Base-by-base conservation (phyloP, 2,797 vertebrate species). In the Steatocranus sp. region DNA sequence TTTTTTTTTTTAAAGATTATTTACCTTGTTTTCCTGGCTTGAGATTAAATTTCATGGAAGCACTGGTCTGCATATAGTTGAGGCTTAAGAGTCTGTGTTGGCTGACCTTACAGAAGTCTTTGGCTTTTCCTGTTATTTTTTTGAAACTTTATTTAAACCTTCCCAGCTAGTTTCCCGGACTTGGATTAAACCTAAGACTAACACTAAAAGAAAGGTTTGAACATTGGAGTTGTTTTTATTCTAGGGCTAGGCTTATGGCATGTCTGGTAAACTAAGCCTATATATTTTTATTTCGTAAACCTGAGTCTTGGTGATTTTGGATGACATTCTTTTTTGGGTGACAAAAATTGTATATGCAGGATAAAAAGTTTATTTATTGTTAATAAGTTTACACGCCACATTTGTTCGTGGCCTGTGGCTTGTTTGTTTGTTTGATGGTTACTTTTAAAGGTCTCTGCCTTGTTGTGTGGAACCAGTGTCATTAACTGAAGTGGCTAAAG, bases 121-220 rank as follows among this genome's bases (percentile, higher is more conserved):
- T 66, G 61, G 36, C 5, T 9, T 66, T 66, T 66, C 61, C 58
- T 63, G 61, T 66, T 61, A 36, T 34, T 20, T 49, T 18, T 18
- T 18, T 9, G 46, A 18, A 4, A 4, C 18, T n/a, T 49, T 8
- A 36, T 36, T 66, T 66, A 66, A 41, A 66, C n/a, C 34, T 7
- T 23, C 7, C 0, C 61, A 38, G 61, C 61, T 38, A 66, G 0
- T 66, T 41, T 0, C 11, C 34, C 1, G 0, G 61, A 41, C 20
- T 41, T 66, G 36, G 12, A 10, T 38, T 66, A 20, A 23, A 34
- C 20, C 5, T 6, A 66, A 15, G 20, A 23, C 36, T 68, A 25
- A 12, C 12, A 38, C 8, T 10, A 15, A 7, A 68, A 3, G 63
- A 68, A 68, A 11, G 36, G 0, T 41, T 41, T 10, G 5, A 41